phyloP scores from a whole-genome alignment of 2,888 invertebrate species.

The Phrixothrix hirtus region DNA sequence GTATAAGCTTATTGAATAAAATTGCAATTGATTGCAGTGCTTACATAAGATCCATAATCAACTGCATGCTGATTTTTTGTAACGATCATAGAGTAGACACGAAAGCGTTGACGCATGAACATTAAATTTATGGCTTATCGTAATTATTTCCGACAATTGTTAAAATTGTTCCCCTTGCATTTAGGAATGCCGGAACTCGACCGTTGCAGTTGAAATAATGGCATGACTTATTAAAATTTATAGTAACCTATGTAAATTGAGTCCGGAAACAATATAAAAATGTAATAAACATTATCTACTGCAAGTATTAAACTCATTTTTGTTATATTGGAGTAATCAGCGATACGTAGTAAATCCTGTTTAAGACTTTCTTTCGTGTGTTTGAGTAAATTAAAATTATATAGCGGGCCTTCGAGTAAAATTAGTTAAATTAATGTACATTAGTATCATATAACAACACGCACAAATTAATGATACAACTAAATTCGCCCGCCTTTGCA shows the following conservation, averaged over 20 bases:
- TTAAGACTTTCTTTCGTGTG: neutral
- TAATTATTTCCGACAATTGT: slow-evolving; percentile 12
- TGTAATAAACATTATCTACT: no score
- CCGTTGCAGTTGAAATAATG: no score
- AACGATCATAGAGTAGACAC: slow-evolving; percentile 10
- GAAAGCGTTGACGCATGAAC: slow-evolving; percentile 21
- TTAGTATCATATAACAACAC: neutral
- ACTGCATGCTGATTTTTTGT: slow-evolving; percentile 19
- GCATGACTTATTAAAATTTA: neutral
- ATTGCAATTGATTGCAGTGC: slow-evolving; percentile 19
- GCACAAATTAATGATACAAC: neutral
- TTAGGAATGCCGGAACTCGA: no score
- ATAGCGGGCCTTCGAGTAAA: neutral
- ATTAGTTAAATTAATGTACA: neutral
- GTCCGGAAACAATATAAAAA: no score
- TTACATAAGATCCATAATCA: slow-evolving; percentile 13
- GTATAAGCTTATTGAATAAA: slow-evolving; percentile 16
- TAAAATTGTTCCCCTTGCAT: neutral
- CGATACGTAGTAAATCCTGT: neutral
- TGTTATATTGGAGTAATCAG: neutral
- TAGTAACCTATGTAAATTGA: neutral
- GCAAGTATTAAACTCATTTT: no score
- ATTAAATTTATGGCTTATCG: slow-evolving; percentile 12
- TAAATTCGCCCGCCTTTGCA: no score
- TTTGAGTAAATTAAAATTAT: neutral